Conservation (phyloP, 2,797 vertebrate genomes). For the Scleropages formosus region DNA sequence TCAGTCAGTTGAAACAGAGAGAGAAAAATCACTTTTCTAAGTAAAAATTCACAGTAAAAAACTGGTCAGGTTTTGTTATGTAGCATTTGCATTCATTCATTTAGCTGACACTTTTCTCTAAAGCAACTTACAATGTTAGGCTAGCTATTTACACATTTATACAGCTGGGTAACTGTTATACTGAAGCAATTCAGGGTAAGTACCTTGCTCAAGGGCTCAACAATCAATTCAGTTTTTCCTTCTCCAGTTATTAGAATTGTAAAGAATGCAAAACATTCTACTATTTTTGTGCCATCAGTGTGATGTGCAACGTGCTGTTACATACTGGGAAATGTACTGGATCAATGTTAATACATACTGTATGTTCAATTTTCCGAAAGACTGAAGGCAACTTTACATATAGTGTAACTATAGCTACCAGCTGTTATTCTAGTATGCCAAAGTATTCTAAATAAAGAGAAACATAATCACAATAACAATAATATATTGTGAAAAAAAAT, state of each 20-base stretch:
- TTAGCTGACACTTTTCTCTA: too few relatives aligned
- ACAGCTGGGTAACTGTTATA: too few relatives aligned
- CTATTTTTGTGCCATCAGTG: neutral
- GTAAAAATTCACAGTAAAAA: too few relatives aligned
- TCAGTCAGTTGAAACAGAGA: neutral
- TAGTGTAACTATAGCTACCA: neutral
- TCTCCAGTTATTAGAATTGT: neutral
- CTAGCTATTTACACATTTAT: too few relatives aligned
- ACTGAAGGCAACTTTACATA: too few relatives aligned
- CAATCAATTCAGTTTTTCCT: neutral
- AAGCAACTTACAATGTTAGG: too few relatives aligned
- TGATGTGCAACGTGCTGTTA: neutral
- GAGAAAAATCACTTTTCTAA: too few relatives aligned
- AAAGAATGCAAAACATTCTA: neutral
- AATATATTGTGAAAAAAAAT: neutral
- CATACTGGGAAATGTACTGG: neutral
- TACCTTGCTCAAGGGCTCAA: too few relatives aligned
- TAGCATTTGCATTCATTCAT: too few relatives aligned
- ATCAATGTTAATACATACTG: too few relatives aligned
- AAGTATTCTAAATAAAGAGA: neutral
- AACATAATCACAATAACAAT: slow-evolving; percentile 1
- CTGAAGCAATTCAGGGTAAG: too few relatives aligned
- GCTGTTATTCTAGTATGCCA: slow-evolving; percentile 8
- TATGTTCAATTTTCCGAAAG: neutral
- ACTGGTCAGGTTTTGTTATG: neutral